Evolutionary conservation across 2,888 invertebrate species (phyloP).

Genomic region (Deladenus siricidicola): DNA sequence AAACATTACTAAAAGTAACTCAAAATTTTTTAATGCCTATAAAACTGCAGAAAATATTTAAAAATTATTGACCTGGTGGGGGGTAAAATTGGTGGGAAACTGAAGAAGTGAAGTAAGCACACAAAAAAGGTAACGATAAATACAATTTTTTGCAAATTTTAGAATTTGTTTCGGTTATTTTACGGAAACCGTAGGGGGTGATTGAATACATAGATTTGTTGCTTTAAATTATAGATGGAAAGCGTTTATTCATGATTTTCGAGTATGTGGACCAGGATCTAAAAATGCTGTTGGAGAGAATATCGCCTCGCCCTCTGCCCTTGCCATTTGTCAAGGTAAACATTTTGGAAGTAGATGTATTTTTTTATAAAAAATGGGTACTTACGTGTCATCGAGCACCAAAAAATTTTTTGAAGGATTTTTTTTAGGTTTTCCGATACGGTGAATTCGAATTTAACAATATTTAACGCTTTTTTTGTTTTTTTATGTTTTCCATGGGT

Average conservation of each 20-base stretch:
- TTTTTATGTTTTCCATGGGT: too few relatives aligned
- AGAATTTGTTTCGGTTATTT: background rate
- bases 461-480: too few relatives aligned
- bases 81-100: too few relatives aligned
- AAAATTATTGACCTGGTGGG: too few relatives aligned
- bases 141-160: background rate
- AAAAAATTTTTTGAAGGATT: too few relatives aligned
- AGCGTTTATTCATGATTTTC: constrained; percentile 43
- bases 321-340: constrained; percentile 36
- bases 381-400: too few relatives aligned
- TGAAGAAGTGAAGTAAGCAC: background rate
- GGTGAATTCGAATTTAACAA: too few relatives aligned
- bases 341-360: background rate
- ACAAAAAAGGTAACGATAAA: background rate
- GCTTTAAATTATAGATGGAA: constrained; percentile 20
- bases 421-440: too few relatives aligned
- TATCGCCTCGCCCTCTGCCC: constrained; percentile 31
- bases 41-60: background rate
- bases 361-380: background rate
- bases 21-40: too few relatives aligned
- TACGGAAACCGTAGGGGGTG: too few relatives aligned
- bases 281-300: constrained; percentile 37
- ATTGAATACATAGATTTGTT: background rate
- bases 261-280: constrained; percentile 50
- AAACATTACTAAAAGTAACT: too few relatives aligned